These are phyloP conservation scores for Sarcophaga subvicina DNA, from an alignment of 2,888 invertebrate species.

Conservation along the genomic window DNA sequence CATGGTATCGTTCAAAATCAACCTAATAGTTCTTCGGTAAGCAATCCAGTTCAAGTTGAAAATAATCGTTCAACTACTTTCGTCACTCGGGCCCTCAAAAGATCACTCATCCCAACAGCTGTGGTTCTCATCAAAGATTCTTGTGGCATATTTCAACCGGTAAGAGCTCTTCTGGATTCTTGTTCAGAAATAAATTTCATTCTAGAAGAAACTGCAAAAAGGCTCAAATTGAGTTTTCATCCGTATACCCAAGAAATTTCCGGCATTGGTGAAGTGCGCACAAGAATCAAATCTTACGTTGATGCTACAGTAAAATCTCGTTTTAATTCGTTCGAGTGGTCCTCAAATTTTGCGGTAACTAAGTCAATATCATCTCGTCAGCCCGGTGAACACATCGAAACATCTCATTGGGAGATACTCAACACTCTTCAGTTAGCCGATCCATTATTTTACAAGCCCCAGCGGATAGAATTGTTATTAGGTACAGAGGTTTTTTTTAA, in stretches of 20 bases:
- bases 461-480: conserved; percentile 51
- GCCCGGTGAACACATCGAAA: conserved; percentile 43
- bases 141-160: conserved; percentile 26
- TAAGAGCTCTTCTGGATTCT: conserved; percentile 37
- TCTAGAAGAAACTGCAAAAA: conserved; percentile 53
- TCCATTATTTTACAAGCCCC: conserved; percentile 42
- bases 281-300: conserved; percentile 26
- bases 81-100: neutral
- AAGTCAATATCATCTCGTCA: conserved; percentile 46
- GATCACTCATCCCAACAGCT: conserved; percentile 9
- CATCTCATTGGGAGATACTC: conserved; percentile 34
- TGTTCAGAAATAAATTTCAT: conserved; percentile 45
- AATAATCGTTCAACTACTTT: neutral
- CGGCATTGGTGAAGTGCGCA: conserved; percentile 48
- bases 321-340: conserved; percentile 51
- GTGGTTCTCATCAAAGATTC: conserved; percentile 34
- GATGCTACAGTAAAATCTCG: conserved; percentile 51
- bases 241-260: conserved; percentile 37
- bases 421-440: neutral
- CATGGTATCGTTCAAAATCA: neutral
- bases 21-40: too few species aligned
- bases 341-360: conserved; percentile 40
- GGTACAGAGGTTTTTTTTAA: conserved; percentile 55
- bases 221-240: conserved; percentile 46
- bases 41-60: neutral